These are phyloP conservation scores for Horisme vitalbata DNA, from an alignment of 2,888 invertebrate genomes.

Conservation along the genomic window DNA sequence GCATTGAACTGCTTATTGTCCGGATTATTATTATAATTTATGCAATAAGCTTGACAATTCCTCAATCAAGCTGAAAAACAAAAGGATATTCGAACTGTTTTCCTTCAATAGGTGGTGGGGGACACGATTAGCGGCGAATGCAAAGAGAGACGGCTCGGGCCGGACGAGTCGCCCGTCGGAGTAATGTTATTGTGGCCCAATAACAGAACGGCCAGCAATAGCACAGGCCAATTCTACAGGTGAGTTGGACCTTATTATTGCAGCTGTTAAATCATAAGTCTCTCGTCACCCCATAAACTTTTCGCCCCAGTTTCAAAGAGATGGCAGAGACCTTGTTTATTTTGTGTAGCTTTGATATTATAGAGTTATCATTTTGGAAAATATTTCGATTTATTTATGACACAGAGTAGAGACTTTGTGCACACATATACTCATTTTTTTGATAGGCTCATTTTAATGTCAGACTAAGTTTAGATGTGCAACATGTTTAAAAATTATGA, in stretches of 20 bases:
- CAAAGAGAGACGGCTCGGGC: conserved; percentile 94
- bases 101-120: conserved; percentile 85
- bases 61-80: conserved; percentile 17
- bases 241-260: conserved; percentile 32
- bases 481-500: background rate
- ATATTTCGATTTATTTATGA: background rate
- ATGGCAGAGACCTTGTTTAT: conserved; percentile 11
- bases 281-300: conserved; percentile 11
- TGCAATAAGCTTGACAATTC: background rate
- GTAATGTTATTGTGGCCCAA: conserved; percentile 93
- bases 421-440: conserved; percentile 6
- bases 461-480: background rate
- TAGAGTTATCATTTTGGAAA: conserved; percentile 1
- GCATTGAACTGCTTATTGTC: conserved; percentile 6
- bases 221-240: conserved; percentile 79
- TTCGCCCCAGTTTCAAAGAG: conserved; percentile 2
- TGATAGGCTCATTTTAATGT: background rate
- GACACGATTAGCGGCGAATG: conserved; percentile 95
- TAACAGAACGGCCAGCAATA: conserved; percentile 62
- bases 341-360: conserved; percentile 12
- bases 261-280: conserved; percentile 10
- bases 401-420: conserved; percentile 2
- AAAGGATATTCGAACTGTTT: conserved; percentile 18
- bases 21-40: background rate
- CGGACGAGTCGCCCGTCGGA: conserved; percentile 91